phyloP scores from a whole-genome alignment of 1,140 invertebrate genomes.

The Battus philenor region DNA sequence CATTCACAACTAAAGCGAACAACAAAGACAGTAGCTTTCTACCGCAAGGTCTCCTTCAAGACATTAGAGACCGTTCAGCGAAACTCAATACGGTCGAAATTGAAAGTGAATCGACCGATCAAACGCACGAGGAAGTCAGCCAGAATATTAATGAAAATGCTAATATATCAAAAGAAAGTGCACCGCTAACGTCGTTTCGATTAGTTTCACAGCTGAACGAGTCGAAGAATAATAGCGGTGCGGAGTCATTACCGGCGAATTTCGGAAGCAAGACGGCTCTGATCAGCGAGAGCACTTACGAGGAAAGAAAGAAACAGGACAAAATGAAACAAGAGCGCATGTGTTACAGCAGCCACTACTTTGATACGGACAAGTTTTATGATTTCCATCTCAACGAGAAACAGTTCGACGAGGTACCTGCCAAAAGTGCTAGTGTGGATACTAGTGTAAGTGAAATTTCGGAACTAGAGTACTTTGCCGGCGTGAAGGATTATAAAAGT shows the following conservation, averaged over 20 bases:
- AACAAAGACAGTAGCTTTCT: constrained; percentile 72
- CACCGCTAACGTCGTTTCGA: constrained; percentile 70
- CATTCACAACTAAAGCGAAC: constrained; percentile 35
- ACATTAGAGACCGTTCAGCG: constrained; percentile 77
- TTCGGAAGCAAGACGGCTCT: constrained; percentile 60
- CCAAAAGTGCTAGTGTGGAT: constrained; percentile 62
- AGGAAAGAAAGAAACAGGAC: constrained; percentile 77
- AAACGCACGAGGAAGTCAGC: constrained; percentile 43
- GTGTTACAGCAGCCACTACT: constrained; percentile 75
- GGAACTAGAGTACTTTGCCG: constrained; percentile 85
- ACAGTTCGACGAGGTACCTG: constrained; percentile 75
- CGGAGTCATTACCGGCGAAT: constrained; percentile 45
- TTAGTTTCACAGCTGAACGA: constrained; percentile 72
- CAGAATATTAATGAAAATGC: constrained; percentile 65
- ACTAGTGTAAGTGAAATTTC: constrained; percentile 65
- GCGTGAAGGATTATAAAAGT: constrained; percentile 85
- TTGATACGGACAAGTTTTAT: constrained; percentile 86
- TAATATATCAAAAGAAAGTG: constrained; percentile 66
- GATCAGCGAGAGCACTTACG: constrained; percentile 82
- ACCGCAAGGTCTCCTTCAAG: constrained; percentile 77
- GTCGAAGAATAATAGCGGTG: constrained; percentile 51
- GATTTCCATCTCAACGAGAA: constrained; percentile 90
- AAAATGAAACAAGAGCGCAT: constrained; percentile 75
- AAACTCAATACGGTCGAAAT: constrained; percentile 68
- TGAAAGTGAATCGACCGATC: constrained; percentile 49